These are phyloP conservation scores for Aphodius sticticus DNA, from an alignment of 2,888 invertebrate species.

Conservation along the genomic window DNA sequence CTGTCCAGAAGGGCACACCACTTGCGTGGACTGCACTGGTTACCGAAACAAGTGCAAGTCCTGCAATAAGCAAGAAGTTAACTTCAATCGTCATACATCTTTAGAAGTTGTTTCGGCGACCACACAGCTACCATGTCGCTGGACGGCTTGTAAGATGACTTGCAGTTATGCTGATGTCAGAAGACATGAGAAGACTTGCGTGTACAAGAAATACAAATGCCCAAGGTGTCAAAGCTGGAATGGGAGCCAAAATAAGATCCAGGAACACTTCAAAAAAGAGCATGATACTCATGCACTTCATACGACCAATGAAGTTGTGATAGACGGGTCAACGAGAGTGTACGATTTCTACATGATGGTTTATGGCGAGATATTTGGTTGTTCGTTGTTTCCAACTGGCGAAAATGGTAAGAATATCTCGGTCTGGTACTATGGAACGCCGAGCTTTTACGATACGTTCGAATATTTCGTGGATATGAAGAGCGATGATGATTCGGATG, in stretches of 20 bases:
- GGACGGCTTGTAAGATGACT: conserved; percentile 27
- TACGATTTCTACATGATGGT: conserved; percentile 33
- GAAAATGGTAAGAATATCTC: conserved; percentile 29
- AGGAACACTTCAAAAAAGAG: conserved; percentile 29
- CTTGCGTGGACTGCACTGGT: conserved; percentile 31
- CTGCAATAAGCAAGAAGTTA: conserved; percentile 24
- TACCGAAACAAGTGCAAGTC: conserved; percentile 30
- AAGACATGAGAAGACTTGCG: conserved; percentile 32
- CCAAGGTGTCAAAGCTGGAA: conserved; percentile 30
- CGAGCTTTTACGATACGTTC: conserved; percentile 23
- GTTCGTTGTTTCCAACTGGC: conserved; percentile 29
- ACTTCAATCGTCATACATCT: conserved; percentile 22
- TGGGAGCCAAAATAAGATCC: conserved; percentile 30
- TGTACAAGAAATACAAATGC: conserved; percentile 29
- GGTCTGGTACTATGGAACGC: conserved; percentile 31
- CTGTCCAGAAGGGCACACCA: conserved; percentile 31
- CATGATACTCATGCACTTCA: conserved; percentile 29
- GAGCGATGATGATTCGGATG: neutral
- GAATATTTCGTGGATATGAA: conserved; percentile 20
- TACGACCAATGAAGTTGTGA: conserved; percentile 18
- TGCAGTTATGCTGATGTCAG: conserved; percentile 25
- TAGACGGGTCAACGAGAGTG: conserved; percentile 8
- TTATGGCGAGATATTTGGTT: conserved; percentile 32
- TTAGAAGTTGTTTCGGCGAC: conserved; percentile 29
- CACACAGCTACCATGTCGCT: conserved; percentile 29